A percentile compares a stretch with the other conserved stretches of the same genome.
These are phyloP conservation scores for Drosophila lacicola DNA, from an alignment of 2,888 invertebrate genomes.

Conservation along the genomic window DNA sequence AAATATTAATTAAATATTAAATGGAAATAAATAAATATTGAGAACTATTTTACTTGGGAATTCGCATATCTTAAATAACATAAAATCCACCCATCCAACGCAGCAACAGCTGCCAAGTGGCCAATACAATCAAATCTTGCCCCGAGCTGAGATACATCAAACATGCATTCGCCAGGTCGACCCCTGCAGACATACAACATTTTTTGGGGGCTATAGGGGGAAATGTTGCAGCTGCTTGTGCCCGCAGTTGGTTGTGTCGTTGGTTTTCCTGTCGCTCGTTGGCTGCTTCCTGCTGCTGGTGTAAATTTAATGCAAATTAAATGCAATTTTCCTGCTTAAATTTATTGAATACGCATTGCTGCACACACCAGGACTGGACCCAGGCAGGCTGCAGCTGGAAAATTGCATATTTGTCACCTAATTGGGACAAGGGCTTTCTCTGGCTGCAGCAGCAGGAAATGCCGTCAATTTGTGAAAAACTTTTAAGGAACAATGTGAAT, in stretches of 20 bases:
- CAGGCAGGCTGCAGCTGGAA: constrained; percentile 5
- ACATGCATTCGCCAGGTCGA: constrained; percentile 8
- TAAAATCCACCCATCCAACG: constrained; percentile 29
- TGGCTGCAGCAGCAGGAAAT: constrained; percentile 13
- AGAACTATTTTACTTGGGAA: not conserved
- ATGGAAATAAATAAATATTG: constrained; percentile 5
- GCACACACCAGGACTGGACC: not conserved
- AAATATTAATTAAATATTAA: not conserved
- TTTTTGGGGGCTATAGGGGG: constrained; percentile 1
- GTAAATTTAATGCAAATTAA: constrained; percentile 46
- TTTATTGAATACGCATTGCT: constrained; percentile 38
- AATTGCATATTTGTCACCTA: constrained; percentile 20
- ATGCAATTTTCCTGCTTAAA: constrained; percentile 46
- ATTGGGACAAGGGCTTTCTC: constrained; percentile 12
- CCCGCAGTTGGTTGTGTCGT: constrained; percentile 5
- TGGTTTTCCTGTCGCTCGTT: constrained; percentile 9
- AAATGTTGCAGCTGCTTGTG: constrained; percentile 21
- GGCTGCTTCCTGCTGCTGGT: constrained; percentile 25
- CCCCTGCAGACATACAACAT: constrained; percentile 33
- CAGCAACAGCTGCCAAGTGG: constrained; percentile 21
- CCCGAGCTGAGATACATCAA: constrained; percentile 9
- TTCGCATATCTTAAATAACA: constrained; percentile 1
- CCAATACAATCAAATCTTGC: constrained; percentile 30
- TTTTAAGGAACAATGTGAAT: constrained; percentile 12
- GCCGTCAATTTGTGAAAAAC: constrained; percentile 16